Conservation (phyloP, 2,113 vertebrate genomes). For the Rhinolophus sinicus region DNA sequence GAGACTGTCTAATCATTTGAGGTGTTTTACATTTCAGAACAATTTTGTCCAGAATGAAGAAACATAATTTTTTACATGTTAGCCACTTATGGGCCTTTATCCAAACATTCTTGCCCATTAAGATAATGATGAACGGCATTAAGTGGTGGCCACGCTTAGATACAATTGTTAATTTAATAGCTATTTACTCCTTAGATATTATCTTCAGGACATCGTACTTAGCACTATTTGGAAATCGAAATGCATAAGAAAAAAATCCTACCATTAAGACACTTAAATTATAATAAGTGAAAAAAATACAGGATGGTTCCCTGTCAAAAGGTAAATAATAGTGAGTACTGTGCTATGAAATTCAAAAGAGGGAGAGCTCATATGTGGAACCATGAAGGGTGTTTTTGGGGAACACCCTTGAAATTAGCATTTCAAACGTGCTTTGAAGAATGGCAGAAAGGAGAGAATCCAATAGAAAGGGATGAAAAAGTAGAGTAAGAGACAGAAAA, state of each 20-base stretch:
- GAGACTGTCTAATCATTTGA: not conserved
- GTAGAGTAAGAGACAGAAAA: not conserved
- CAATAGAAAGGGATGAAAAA: not conserved
- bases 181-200: not conserved
- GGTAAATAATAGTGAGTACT: not conserved
- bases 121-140: not conserved
- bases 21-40: not conserved
- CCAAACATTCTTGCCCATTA: not conserved
- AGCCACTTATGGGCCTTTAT: not conserved
- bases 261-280: not conserved
- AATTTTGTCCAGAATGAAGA: not conserved
- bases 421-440: conserved; percentile 34
- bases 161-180: conserved; percentile 21
- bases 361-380: not conserved
- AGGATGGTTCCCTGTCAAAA: not conserved
- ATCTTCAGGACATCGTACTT: not conserved
- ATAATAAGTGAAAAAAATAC: conserved; percentile 10
- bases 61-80: not conserved
- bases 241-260: not conserved
- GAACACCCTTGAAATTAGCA: not conserved
- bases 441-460: not conserved
- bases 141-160: not conserved
- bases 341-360: not conserved
- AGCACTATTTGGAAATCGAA: conserved; percentile 33
- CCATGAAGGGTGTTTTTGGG: not conserved